Evolutionary conservation across 2,797 vertebrate genomes (phyloP).

Genomic region (Lacerta bilineata): DNA sequence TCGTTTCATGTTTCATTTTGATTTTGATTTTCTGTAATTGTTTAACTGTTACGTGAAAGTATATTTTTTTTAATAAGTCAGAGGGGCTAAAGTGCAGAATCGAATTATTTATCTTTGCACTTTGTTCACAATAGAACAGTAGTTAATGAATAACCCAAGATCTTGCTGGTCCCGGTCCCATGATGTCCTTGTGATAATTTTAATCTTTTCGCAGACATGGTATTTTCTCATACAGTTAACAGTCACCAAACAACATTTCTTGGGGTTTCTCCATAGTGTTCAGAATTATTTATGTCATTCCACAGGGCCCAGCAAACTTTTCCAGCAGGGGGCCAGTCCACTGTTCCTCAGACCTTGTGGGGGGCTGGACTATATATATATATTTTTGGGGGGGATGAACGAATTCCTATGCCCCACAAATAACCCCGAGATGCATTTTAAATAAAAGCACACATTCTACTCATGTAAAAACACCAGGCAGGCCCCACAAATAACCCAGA

Average conservation of each 20-base stretch:
- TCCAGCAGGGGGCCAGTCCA: no score
- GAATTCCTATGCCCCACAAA: no score
- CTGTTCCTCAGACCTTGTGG: no score
- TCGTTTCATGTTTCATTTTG: no score
- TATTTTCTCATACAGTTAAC: not conserved
- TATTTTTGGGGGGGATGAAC: no score
- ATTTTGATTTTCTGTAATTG: no score
- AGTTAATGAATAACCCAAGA: not conserved
- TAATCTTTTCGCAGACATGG: not conserved
- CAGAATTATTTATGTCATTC: not conserved
- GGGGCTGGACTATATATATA: no score
- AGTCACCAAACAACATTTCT: not conserved
- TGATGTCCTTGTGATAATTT: not conserved
- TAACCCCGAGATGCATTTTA: no score
- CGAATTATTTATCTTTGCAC: not conserved
- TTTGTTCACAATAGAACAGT: not conserved
- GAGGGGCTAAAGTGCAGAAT: not conserved
- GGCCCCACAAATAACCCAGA: no score
- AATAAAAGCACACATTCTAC: no score
- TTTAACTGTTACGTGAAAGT: no score
- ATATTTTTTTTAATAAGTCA: not conserved
- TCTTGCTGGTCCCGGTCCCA: not conserved
- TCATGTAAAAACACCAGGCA: no score
- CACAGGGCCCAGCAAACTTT: not conserved
- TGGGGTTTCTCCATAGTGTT: not conserved